Base-by-base conservation (phyloP, 2,888 invertebrate genomes). In the Sesia bembeciformis region DNA sequence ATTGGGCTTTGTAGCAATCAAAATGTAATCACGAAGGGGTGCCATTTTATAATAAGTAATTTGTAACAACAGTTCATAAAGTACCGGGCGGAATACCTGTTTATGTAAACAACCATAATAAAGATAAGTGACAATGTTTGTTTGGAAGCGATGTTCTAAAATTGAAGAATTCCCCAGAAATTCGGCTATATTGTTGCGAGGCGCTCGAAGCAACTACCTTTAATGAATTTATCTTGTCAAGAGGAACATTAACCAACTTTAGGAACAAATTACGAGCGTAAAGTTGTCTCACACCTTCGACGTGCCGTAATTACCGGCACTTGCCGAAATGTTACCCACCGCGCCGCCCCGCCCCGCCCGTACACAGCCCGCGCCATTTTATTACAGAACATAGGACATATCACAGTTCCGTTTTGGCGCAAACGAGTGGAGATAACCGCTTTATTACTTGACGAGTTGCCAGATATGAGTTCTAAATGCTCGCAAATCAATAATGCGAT, bases 151-250 rank as follows among this genome's bases (percentile, higher is more conserved):
- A 46, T 6, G 46, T 46, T 46, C 46, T 8, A 42, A 41, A 52
- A 39, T 43, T 39, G 38, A 52, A 38, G 40, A 43, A 52, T 42
- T 52, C 8, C 43, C 7, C 53, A 40, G 39, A 55, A 52, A 52
- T 6, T 53, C 56, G 53, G 73, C 70, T 71, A 66, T 70, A 63
- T 65, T 63, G 65, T 64, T 67, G 60, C 62, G 58, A 58, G 58
- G 58, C 66, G 68, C 69, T 71, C 70, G 72, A 76, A 76, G 76
- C 71, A 72, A 23, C 8, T 46, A 46, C 50, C 50, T 50, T 50
- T 83, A 87, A 86, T 85, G 84, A 85, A 87, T 87, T 87, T 83
- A 83, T 80, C 84, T 84, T 81, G 84, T 84, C 86, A 81, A 71
- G 78, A 76, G 79, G 75, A 78, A 75, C 81, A 81, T 84, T 84